Evolutionary conservation across 2,797 vertebrate genomes (phyloP).

Genomic region (Kryptolebias ocellatus): DNA sequence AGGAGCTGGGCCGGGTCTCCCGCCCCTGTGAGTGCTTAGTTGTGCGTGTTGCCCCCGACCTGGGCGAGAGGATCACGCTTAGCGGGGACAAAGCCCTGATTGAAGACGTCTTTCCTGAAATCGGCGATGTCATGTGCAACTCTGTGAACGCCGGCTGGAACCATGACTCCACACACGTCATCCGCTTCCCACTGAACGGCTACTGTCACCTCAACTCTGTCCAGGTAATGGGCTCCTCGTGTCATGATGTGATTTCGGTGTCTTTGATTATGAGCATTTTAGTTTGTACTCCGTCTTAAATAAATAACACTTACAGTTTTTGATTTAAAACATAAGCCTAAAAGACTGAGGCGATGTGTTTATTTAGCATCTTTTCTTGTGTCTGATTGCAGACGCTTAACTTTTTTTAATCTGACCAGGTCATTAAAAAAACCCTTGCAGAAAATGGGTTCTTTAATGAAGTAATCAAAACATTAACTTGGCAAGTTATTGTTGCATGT

Average conservation of each 20-base stretch:
- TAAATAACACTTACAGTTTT: not conserved
- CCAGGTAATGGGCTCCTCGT: constrained; percentile 82
- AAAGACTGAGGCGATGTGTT: constrained; percentile 34
- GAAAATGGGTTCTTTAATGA: constrained; percentile 63
- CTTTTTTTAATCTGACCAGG: constrained; percentile 54
- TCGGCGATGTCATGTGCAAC: constrained; percentile 98
- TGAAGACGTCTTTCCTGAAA: constrained; percentile 97
- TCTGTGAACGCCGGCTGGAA: constrained; percentile 98
- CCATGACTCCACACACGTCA: constrained; percentile 97
- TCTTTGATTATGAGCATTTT: not conserved
- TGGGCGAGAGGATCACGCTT: constrained; percentile 95
- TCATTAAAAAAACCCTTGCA: constrained; percentile 52
- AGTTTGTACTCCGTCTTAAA: not conserved
- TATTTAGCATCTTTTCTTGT: constrained; percentile 38
- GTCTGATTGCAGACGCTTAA: constrained; percentile 46
- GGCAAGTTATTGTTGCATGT: constrained; percentile 53
- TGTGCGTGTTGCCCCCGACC: constrained; percentile 94
- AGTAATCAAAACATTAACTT: constrained; percentile 68
- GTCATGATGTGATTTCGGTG: not conserved
- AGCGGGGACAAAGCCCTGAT: constrained; percentile 97
- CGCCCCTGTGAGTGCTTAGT: constrained; percentile 96
- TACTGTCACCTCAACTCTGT: constrained; percentile 99
- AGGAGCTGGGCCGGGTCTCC: constrained; percentile 88
- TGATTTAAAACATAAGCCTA: not conserved
- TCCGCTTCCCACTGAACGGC: constrained; percentile 96